Percentiles rank a stretch among this genome's conserved stretches.
phyloP scores from a whole-genome alignment of 2,113 vertebrate species.

The Amphiprion percula region DNA sequence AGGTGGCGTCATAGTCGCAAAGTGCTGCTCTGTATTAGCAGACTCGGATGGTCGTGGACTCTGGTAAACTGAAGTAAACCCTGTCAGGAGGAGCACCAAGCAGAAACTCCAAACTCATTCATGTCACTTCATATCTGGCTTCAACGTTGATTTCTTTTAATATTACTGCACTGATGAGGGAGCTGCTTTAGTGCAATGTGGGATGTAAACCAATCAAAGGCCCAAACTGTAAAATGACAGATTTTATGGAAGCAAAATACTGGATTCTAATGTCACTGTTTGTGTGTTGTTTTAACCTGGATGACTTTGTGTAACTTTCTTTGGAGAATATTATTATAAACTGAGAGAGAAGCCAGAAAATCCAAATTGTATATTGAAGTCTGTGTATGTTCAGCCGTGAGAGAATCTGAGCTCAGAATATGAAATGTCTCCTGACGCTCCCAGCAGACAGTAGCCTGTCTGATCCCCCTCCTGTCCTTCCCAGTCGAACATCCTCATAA shows the following conservation, averaged over 20 bases:
- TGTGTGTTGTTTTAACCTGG: neutral
- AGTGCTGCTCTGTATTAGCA: neutral
- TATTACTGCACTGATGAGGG: neutral
- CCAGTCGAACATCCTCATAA: constrained; percentile 35
- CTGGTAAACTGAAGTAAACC: neutral
- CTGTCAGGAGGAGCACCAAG: neutral
- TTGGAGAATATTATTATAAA: neutral
- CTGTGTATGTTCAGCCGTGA: neutral
- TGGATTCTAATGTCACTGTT: too few species aligned
- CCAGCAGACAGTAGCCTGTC: constrained; percentile 34
- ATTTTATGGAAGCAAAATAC: neutral
- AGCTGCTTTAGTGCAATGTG: neutral
- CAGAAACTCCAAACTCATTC: neutral
- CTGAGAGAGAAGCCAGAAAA: neutral
- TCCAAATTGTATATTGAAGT: neutral
- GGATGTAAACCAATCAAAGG: neutral
- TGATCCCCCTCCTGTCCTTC: constrained; percentile 31
- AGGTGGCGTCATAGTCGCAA: constrained; percentile 48
- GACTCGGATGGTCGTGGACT: neutral
- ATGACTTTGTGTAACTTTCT: neutral
- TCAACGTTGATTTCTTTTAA: neutral
- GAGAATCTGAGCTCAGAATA: neutral
- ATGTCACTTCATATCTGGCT: too few species aligned
- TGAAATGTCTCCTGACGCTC: constrained; percentile 10
- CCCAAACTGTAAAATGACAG: neutral